phyloP scores from a whole-genome alignment of 2,113 vertebrate species.

The Eulacestoma nigropectus region DNA sequence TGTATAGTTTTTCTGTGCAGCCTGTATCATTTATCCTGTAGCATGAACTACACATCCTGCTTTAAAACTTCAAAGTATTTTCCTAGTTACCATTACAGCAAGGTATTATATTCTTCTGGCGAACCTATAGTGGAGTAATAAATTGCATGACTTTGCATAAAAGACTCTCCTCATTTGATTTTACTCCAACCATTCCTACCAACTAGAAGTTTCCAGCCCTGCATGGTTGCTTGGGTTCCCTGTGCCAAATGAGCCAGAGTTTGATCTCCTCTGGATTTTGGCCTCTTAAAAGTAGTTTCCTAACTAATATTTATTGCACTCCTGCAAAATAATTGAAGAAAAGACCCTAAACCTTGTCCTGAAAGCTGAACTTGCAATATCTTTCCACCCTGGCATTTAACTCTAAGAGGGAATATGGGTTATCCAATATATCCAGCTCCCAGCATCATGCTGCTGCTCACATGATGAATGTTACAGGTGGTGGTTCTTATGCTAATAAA shows the following conservation, averaged over 20 bases:
- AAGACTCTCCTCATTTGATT: neutral
- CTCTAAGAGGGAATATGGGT: neutral
- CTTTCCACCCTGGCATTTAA: neutral
- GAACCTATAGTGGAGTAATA: neutral
- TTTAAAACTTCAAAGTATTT: neutral
- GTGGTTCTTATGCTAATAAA: neutral
- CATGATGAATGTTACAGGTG: neutral
- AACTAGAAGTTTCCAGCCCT: neutral
- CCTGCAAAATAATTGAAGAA: neutral
- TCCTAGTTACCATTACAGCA: neutral
- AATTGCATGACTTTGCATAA: neutral
- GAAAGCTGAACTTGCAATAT: neutral
- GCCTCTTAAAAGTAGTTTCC: neutral
- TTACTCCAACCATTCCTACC: neutral
- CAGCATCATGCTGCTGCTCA: neutral
- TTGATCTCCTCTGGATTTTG: neutral
- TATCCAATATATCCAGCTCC: neutral
- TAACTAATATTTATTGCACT: neutral
- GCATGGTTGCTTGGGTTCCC: neutral
- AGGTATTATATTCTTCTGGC: neutral
- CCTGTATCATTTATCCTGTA: neutral
- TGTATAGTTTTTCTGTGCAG: neutral
- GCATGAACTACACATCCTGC: neutral
- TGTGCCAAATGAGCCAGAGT: neutral
- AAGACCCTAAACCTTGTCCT: neutral